Evolutionary conservation across 1,140 invertebrate genomes (phyloP), one percentile per base, ranked within the genome.

Genomic region (Nautilus pompilius): DNA sequence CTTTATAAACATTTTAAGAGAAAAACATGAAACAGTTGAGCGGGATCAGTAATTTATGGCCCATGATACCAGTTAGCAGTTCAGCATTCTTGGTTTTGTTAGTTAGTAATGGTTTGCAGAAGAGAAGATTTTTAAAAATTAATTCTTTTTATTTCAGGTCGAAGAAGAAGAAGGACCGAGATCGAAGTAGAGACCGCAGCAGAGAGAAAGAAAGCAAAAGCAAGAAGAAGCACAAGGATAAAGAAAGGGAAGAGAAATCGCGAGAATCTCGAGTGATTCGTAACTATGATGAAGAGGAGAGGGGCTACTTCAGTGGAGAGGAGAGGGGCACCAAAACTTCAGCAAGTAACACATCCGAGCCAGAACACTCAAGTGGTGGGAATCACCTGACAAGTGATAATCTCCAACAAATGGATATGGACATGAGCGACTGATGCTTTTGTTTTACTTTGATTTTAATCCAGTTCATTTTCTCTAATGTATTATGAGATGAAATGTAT

Each of bases 211-310:
- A 64, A 33, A 65, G 67, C 32, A 65, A 75, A n/a, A n/a, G n/a
- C 22, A 74, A 72, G 54, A 71, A 76, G 41, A 73, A 72, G 53
- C 58, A 71, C 66, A 65, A 73, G 69, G 49, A 67, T 63, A 65
- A 75, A 3, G 58, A 61, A 4, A 65, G 65, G 24, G 66, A 53
- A 1, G 65, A 66, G 34, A 63, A 71, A 29, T 41, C 46, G 15
- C 66, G 69, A 63, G 69, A 75, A 29, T 65, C 70, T 2, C 83
- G 85, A 76, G 74, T 84, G 3, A 75, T 78, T 1, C 74, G 84
- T 26, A 84, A 86, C 73, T 86, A 86, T 69, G 85, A 86, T 72
- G 84, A 85, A 66, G 84, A 86, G 68, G 84, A 86, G 65, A 81
- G 83, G 17, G n/a, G n/a, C n/a, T n/a, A n/a, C n/a, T n/a, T n/a